Evolutionary conservation across 2,113 vertebrate genomes (phyloP).

Genomic region (Condylura cristata): DNA sequence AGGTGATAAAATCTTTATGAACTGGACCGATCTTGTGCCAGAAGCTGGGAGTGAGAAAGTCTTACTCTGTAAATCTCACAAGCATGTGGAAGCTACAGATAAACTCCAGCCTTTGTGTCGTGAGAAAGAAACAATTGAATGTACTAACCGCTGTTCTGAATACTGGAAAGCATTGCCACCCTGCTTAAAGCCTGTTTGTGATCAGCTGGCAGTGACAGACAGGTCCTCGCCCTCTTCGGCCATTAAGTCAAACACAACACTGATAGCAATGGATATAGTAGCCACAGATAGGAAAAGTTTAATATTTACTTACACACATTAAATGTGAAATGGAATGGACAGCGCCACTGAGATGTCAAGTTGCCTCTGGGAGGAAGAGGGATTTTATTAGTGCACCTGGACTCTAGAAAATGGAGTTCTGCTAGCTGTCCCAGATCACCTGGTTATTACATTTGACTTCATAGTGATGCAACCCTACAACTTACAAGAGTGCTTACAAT

Average conservation of each 20-base stretch:
- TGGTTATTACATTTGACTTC: not conserved
- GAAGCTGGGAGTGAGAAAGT: not conserved
- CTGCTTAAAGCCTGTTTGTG: constrained; percentile 19
- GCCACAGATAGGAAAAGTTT: not conserved
- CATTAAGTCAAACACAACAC: constrained; percentile 3
- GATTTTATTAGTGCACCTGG: constrained; percentile 13
- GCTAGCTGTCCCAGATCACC: constrained; percentile 3
- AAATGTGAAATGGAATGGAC: not conserved
- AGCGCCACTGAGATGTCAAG: not conserved
- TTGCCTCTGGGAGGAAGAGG: not conserved
- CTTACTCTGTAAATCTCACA: constrained; percentile 10
- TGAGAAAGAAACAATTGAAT: not conserved
- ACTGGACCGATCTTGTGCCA: not conserved
- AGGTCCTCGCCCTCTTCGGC: not conserved
- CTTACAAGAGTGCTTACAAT: not conserved
- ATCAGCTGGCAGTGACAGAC: constrained; percentile 26
- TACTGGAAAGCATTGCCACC: not conserved
- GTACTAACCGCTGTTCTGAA: not conserved
- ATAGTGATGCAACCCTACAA: not conserved
- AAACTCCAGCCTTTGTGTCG: not conserved
- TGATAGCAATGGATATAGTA: not conserved
- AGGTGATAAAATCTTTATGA: constrained; percentile 37
- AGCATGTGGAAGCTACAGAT: not conserved
- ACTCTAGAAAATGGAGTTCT: not conserved
- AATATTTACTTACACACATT: not conserved